Evolutionary conservation across 2,113 vertebrate genomes (phyloP).

Genomic region (Hyperopisus bebe): DNA sequence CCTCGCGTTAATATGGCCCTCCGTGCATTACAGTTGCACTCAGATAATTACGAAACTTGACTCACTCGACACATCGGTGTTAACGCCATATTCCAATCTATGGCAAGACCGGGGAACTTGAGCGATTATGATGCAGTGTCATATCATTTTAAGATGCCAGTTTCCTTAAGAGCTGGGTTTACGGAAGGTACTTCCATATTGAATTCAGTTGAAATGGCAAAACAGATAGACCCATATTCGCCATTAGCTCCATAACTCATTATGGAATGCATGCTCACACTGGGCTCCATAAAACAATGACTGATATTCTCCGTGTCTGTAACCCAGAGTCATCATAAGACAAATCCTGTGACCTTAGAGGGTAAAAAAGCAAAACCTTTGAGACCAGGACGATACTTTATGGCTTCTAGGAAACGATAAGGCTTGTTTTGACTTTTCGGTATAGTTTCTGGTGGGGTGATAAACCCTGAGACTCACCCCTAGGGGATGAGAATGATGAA

Average conservation of each 20-base stretch:
- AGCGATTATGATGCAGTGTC: background rate
- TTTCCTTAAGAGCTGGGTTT: background rate
- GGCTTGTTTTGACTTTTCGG: conserved; percentile 34
- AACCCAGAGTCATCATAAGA: conserved; percentile 34
- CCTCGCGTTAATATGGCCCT: background rate
- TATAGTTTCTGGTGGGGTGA: background rate
- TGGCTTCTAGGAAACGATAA: conserved; percentile 40
- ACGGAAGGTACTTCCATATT: background rate
- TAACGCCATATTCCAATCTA: background rate
- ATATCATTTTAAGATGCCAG: background rate
- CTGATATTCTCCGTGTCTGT: conserved; percentile 30
- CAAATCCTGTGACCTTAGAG: conserved; percentile 32
- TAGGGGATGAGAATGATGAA: background rate
- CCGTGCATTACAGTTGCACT: conserved; percentile 28
- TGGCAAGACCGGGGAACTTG: background rate
- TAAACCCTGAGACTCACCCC: background rate
- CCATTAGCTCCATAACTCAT: conserved; percentile 39
- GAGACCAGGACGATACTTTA: conserved; percentile 48
- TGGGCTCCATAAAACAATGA: conserved; percentile 44
- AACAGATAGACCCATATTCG: conserved; percentile 25
- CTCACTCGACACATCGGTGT: background rate
- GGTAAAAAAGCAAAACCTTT: conserved; percentile 49
- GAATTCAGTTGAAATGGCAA: conserved; percentile 20
- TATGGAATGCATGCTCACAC: conserved; percentile 44
- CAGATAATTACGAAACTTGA: background rate